A percentile compares a stretch with the other conserved stretches of the same genome.
phyloP scores from a whole-genome alignment of 2,888 invertebrate species.

The Orchestes rusci region DNA sequence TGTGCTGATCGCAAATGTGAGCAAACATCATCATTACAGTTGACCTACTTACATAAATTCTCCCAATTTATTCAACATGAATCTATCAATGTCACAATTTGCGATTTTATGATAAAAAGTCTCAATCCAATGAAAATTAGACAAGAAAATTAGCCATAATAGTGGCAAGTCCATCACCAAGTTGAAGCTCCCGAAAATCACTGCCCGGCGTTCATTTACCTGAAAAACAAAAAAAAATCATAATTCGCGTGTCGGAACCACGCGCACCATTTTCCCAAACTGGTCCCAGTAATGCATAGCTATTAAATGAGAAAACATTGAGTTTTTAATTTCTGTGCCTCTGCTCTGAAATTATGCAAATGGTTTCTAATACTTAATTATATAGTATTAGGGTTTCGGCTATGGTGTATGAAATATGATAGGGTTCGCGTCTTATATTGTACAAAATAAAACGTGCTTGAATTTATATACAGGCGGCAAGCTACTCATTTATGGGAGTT shows the following conservation, averaged over 20 bases:
- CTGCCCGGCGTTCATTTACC: constrained; percentile 24
- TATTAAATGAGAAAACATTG: constrained; percentile 17
- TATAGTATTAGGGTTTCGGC: constrained; percentile 11
- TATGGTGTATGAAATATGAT: constrained; percentile 13
- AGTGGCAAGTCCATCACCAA: too few relatives aligned
- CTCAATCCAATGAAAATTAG: too few relatives aligned
- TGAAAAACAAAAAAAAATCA: constrained; percentile 11
- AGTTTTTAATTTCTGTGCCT: constrained; percentile 20
- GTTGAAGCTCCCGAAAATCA: too few relatives aligned
- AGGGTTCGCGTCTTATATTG: constrained; percentile 5
- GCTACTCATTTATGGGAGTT: neutral
- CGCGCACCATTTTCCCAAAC: constrained; percentile 19
- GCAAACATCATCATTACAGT: too few relatives aligned
- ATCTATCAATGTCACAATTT: too few relatives aligned
- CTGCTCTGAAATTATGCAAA: constrained; percentile 23
- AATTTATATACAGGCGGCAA: neutral
- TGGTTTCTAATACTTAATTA: constrained; percentile 23
- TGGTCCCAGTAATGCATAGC: constrained; percentile 17
- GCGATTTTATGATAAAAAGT: too few relatives aligned
- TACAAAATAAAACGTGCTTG: constrained; percentile 1
- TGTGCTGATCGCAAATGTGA: too few relatives aligned
- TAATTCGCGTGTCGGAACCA: constrained; percentile 23
- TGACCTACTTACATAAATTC: too few relatives aligned
- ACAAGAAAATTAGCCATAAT: too few relatives aligned
- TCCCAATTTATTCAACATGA: too few relatives aligned